Conservation (phyloP, 1,140 invertebrate species). For the Vanessa atalanta region DNA sequence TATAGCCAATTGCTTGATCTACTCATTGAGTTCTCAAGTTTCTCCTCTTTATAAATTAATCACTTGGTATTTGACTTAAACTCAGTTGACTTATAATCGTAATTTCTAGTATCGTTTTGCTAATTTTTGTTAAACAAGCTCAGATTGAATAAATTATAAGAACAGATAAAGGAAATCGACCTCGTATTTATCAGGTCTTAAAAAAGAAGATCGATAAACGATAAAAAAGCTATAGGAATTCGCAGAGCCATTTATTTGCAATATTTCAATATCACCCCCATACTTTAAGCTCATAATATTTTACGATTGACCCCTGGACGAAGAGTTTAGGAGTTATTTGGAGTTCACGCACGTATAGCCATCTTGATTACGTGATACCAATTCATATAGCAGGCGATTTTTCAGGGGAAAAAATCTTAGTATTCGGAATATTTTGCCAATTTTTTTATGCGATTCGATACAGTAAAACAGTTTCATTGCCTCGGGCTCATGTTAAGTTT, state of each 20-base stretch:
- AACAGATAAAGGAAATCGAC: too few species aligned
- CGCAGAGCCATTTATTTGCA: slow-evolving; percentile 17
- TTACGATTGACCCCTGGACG: slow-evolving; percentile 37
- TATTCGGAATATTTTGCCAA: background rate
- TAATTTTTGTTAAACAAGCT: too few species aligned
- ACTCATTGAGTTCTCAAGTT: too few species aligned
- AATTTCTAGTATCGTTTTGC: too few species aligned
- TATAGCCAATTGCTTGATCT: too few species aligned
- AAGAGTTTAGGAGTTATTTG: slow-evolving; percentile 29
- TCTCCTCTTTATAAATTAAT: too few species aligned
- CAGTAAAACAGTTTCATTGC: background rate
- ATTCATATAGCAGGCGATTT: slow-evolving; percentile 23
- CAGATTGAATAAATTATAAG: too few species aligned
- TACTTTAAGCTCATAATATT: slow-evolving; percentile 41
- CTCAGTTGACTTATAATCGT: too few species aligned
- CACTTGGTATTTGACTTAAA: too few species aligned
- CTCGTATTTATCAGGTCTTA: background rate
- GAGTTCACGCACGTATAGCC: slow-evolving; percentile 31
- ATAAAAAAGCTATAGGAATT: slow-evolving; percentile 27
- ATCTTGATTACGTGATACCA: slow-evolving; percentile 37
- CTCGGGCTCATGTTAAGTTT: too few species aligned
- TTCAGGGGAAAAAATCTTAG: slow-evolving; percentile 9
- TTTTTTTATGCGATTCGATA: background rate
- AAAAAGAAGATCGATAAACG: slow-evolving; percentile 1
- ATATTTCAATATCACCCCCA: slow-evolving; percentile 37